phyloP scores from a whole-genome alignment of 2,888 invertebrate genomes.

The Drosophila kokeensis region DNA sequence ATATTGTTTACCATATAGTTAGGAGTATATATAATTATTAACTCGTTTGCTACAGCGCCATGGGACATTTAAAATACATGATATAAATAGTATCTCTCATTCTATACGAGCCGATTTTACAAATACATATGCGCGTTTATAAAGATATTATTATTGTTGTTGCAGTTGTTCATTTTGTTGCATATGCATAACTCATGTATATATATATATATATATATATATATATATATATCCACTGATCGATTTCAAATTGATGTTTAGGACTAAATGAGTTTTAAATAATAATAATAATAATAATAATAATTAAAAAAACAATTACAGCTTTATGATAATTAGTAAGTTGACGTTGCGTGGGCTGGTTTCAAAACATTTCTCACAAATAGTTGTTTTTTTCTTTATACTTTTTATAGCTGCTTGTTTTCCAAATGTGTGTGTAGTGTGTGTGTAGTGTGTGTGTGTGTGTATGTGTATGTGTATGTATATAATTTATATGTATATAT shows the following conservation, averaged over 20 bases:
- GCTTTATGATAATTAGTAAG: conserved; percentile 60
- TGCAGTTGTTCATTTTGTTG: conserved; percentile 15
- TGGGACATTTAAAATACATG: conserved; percentile 36
- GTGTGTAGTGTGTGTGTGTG: conserved; percentile 31
- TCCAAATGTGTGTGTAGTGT: conserved; percentile 13
- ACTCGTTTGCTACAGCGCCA: conserved; percentile 42
- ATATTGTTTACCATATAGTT: conserved; percentile 27
- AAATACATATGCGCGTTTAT: conserved; percentile 11
- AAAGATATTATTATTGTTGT: not conserved
- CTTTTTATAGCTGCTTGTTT: conserved; percentile 26
- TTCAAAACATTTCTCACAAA: conserved; percentile 63
- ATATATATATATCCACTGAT: conserved; percentile 28
- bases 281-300: conserved; percentile 12
- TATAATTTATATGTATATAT: conserved; percentile 54
- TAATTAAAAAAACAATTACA: conserved; percentile 49
- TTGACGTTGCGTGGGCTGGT: conserved; percentile 71
- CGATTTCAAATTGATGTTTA: conserved; percentile 38
- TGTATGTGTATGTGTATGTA: conserved; percentile 39
- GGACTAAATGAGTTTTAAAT: conserved; percentile 55
- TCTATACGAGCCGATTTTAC: conserved; percentile 15
- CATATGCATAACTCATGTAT: conserved; percentile 26
- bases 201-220: conserved; percentile 20
- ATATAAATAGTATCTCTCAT: conserved; percentile 20
- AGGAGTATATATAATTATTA: conserved; percentile 35
- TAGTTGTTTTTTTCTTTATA: conserved; percentile 6